Base-by-base conservation (phyloP, 2,113 vertebrate genomes). In the Bettongia penicillata region DNA sequence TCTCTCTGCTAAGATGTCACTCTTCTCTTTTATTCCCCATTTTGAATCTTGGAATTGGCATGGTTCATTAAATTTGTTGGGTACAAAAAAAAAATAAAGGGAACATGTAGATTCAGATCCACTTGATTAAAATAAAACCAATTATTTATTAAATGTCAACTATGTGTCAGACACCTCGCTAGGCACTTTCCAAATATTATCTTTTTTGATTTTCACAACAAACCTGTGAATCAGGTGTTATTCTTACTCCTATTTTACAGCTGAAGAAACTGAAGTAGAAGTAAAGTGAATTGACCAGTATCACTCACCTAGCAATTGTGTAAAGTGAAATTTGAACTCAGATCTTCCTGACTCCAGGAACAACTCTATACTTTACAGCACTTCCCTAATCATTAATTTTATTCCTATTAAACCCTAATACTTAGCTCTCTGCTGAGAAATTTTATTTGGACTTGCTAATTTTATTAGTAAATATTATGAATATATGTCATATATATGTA, bases 51-150 rank as follows among this genome's bases (percentile, higher is more conserved):
- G 95, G 91, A 91, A 92, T 97, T 96, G 97, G 96, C 97, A 96
- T 94, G 95, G 91, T 97, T 97, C 96, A 99, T 98, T 99, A 99
- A 99, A 99, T 89, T 95, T 95, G 90, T 25, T 98, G 94, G 98
- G 97, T 94, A 53, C 84, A 90, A 51, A 48, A 48, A n/a, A 48
- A 48, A 48, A 51, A 51, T 51, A 10, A 51, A 51, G 12, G 9
- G 51, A 51, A 51, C 51, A 11, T 51, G 51, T n/a, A 84, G 19
- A 84, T 77, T 77, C n/a, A 84, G n/a, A 43, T 84, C 6, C 68
- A 84, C 43, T 77, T 84, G 26, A 84, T 8, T n/a, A 51, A 51
- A 51, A 51, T 7, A 2, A 19, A n/a, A 19, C 3, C 23, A 31
- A 61, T 9, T 9, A 57, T 28, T 61, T 61, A 61, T 61, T 31